phyloP scores from a whole-genome alignment of 1,140 invertebrate genomes.

The Oreohelix idahoensis region DNA sequence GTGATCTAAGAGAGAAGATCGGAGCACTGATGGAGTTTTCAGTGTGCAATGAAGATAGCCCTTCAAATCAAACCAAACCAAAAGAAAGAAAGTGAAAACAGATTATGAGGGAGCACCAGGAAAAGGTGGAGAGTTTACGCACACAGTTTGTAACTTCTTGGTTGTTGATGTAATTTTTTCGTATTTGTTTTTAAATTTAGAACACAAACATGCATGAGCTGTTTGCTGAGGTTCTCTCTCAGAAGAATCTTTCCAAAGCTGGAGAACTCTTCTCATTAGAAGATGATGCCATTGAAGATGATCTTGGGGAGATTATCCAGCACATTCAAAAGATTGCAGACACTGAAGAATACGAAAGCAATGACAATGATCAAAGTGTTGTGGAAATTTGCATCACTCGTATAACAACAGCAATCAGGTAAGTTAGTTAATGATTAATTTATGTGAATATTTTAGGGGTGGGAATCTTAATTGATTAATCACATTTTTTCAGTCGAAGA shows the following conservation, averaged over 20 bases:
- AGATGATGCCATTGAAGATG: conserved; percentile 88
- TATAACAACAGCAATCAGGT: conserved; percentile 88
- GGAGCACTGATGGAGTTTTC: too few relatives aligned
- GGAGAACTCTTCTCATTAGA: conserved; percentile 91
- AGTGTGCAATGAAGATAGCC: too few relatives aligned
- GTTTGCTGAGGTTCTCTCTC: conserved; percentile 87
- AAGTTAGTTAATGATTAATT: neutral
- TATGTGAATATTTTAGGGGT: too few relatives aligned
- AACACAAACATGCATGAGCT: conserved; percentile 84
- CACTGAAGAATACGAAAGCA: conserved; percentile 84
- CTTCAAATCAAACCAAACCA: too few relatives aligned
- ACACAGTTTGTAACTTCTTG: too few relatives aligned
- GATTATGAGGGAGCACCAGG: too few relatives aligned
- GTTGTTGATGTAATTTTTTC: too few relatives aligned
- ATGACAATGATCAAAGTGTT: conserved; percentile 92
- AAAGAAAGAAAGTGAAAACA: too few relatives aligned
- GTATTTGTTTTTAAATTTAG: neutral
- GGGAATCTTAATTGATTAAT: too few relatives aligned
- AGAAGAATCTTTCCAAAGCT: conserved; percentile 89
- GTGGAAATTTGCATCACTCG: conserved; percentile 93
- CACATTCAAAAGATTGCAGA: conserved; percentile 86
- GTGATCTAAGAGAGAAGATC: too few relatives aligned
- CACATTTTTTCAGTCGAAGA: too few relatives aligned
- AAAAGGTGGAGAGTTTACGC: too few relatives aligned
- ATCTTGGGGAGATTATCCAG: conserved; percentile 86